Evolutionary conservation across 2,797 vertebrate genomes (phyloP).

Genomic region (Oreonectes daqikongensis): DNA sequence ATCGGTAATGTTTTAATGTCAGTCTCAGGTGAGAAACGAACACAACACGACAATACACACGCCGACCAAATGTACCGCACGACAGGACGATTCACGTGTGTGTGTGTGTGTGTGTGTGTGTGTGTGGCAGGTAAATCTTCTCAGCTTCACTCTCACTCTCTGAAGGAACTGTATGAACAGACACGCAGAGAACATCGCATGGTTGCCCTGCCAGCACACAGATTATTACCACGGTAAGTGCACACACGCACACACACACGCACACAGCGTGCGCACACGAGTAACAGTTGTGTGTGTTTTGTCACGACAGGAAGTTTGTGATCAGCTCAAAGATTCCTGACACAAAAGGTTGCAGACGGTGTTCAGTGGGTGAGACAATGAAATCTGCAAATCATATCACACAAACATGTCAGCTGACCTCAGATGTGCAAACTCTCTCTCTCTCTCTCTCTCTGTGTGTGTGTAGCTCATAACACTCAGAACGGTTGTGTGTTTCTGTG

Average conservation of each 20-base stretch:
- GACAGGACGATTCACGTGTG: constrained; percentile 1
- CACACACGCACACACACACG: background rate
- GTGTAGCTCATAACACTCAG: constrained; percentile 70
- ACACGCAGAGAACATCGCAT: constrained; percentile 81
- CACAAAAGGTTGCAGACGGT: constrained; percentile 89
- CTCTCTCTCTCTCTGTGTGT: background rate
- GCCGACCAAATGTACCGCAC: background rate
- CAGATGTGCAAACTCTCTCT: background rate
- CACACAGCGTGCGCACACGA: background rate
- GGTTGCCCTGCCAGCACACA: constrained; percentile 82
- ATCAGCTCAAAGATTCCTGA: constrained; percentile 87
- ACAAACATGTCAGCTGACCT: background rate
- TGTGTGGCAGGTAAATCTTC: constrained; percentile 81
- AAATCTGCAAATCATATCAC: background rate
- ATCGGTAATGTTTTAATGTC: constrained; percentile 88
- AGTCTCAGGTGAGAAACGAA: constrained; percentile 80
- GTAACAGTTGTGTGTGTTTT: background rate
- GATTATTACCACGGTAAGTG: constrained; percentile 83
- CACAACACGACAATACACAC: background rate
- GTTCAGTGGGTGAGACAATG: constrained; percentile 82
- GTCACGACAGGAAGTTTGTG: constrained; percentile 77
- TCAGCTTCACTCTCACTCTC: constrained; percentile 86
- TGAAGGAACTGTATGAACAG: constrained; percentile 86
- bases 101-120: constrained; percentile 45
- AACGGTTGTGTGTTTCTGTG: constrained; percentile 82